These are phyloP conservation scores for Conus ventricosus DNA, from an alignment of 1,140 invertebrate species.

Conservation along the genomic window DNA sequence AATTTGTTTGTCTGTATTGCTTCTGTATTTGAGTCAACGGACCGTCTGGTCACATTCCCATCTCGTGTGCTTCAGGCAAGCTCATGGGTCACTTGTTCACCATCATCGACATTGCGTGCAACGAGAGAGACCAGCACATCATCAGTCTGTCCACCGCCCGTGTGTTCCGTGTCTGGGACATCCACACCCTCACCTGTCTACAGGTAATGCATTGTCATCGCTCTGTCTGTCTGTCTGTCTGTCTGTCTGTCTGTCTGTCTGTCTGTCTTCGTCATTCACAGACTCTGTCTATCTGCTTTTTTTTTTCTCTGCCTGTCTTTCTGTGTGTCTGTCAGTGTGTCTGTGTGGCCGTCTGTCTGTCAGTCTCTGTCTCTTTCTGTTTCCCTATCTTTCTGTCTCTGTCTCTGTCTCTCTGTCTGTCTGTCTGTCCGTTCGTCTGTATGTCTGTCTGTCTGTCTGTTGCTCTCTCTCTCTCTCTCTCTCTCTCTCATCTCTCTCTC, in stretches of 20 bases:
- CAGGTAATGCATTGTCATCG: slow-evolving; percentile 59
- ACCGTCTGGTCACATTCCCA: slow-evolving; percentile 9
- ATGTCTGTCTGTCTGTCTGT: not conserved
- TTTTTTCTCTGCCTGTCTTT: not conserved
- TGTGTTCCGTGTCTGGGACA: slow-evolving; percentile 74
- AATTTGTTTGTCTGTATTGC: not conserved
- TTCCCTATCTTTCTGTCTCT: not conserved
- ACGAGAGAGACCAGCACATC: slow-evolving; percentile 73
- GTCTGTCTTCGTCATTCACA: not conserved
- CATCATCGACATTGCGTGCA: slow-evolving; percentile 71
- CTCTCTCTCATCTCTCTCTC: no score
- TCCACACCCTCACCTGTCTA: slow-evolving; percentile 71
- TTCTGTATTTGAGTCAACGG: no score
- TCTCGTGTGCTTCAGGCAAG: slow-evolving; percentile 59
- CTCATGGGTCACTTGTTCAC: slow-evolving; percentile 74
- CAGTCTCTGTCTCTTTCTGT: not conserved
- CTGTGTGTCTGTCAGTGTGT: not conserved
- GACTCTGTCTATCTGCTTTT: no score
- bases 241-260: not conserved
- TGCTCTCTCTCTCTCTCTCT: not conserved
- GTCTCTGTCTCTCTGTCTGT: not conserved
- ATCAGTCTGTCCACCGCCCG: slow-evolving; percentile 73
- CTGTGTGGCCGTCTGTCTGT: not conserved
- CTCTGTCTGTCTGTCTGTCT: no score
- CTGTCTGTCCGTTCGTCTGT: not conserved